Conservation (phyloP, 2,797 vertebrate species). For the Xenentodon cancila region DNA sequence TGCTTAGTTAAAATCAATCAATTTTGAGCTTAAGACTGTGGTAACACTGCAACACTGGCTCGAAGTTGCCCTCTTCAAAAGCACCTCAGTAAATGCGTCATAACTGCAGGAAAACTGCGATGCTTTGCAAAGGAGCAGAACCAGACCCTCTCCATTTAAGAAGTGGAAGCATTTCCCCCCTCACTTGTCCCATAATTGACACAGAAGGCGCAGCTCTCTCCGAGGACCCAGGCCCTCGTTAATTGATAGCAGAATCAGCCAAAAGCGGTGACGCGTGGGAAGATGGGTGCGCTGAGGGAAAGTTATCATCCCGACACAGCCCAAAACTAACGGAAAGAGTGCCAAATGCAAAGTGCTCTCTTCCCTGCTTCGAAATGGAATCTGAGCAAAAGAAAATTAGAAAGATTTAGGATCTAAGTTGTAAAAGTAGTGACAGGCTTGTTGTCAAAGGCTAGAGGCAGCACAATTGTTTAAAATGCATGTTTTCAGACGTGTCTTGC, state of each 20-base stretch:
- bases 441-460: background rate
- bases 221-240: slow-evolving; percentile 42
- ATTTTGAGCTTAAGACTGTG: too few species aligned
- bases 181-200: slow-evolving; percentile 70
- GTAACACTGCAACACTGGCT: too few species aligned
- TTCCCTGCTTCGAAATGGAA: slow-evolving; percentile 29
- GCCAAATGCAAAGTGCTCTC: slow-evolving; percentile 46
- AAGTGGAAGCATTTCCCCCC: slow-evolving; percentile 38
- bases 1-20: too few species aligned
- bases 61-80: too few species aligned
- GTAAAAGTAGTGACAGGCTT: background rate
- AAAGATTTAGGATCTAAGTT: slow-evolving; percentile 8
- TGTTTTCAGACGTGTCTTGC: background rate
- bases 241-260: slow-evolving; percentile 67
- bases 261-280: slow-evolving; percentile 47
- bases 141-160: slow-evolving; percentile 5
- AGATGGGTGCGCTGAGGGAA: slow-evolving; percentile 44
- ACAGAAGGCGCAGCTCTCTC: slow-evolving; percentile 57
- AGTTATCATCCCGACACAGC: slow-evolving; percentile 70
- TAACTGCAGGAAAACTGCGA: too few species aligned
- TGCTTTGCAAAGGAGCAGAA: background rate
- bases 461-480: too few species aligned
- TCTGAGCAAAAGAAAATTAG: slow-evolving; percentile 16
- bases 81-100: too few species aligned
- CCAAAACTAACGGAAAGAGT: slow-evolving; percentile 28